Evolutionary conservation across 2,797 vertebrate genomes (phyloP).

Genomic region (Amblyraja radiata): DNA sequence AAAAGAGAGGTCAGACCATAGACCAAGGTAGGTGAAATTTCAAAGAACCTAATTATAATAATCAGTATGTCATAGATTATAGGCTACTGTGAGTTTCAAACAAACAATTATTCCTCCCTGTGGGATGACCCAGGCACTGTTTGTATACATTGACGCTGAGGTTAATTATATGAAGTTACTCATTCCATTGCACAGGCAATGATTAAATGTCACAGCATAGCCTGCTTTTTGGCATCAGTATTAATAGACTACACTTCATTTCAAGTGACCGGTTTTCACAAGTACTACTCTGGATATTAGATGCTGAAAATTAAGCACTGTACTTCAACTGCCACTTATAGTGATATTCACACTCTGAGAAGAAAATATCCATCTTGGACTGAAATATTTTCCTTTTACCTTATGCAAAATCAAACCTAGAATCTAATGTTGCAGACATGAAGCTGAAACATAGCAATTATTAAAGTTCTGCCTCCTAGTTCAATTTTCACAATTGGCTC

Average conservation of each 20-base stretch:
- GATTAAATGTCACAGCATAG: neutral
- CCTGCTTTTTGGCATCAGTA: neutral
- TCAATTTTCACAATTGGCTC: neutral
- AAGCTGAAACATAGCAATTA: neutral
- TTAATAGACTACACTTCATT: neutral
- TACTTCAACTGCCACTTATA: neutral
- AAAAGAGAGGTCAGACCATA: neutral
- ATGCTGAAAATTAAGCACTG: neutral
- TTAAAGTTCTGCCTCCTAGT: neutral
- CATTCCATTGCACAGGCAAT: neutral
- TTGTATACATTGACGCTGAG: neutral
- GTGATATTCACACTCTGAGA: neutral
- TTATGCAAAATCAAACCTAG: neutral
- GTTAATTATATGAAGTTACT: neutral
- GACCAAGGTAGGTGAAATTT: conserved; percentile 21
- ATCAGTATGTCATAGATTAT: neutral
- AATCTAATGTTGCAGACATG: neutral
- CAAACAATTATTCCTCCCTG: neutral
- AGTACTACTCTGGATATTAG: neutral
- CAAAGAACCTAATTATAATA: too few relatives aligned
- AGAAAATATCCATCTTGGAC: neutral
- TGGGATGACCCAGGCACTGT: neutral
- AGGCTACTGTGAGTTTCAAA: neutral
- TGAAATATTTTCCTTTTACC: neutral
- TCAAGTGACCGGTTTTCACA: neutral